Base-by-base conservation (phyloP, 2,113 vertebrate genomes). In the Meriones unguiculatus region DNA sequence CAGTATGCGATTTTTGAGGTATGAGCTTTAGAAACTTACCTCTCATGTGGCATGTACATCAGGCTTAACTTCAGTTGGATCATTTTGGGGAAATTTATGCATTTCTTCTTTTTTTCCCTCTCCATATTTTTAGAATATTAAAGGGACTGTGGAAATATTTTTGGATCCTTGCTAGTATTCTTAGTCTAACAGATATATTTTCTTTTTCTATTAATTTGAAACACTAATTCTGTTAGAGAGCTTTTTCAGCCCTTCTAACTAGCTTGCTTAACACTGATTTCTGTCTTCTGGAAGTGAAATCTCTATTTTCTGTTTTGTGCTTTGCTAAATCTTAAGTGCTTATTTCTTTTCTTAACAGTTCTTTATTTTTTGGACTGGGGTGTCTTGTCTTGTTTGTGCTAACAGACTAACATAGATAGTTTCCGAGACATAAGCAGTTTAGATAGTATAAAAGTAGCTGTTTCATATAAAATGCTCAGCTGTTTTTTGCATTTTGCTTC, bases 1-100 rank as follows among this genome's bases (percentile, higher is more conserved):
- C 98, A 98, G 98, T 98, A 98, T 98, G 98, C 97, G 98, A 98
- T 98, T 98, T 98, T 98, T 98, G 98, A 98, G 98, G 98, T 98
- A 98, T 97, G 98, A 97, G 98, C 97, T 98, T 98, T 97, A 98
- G 98, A 98, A 97, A 98, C 97, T 98, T 98, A 98, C 97, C 98
- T 98, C 98, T 97, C 98, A 96, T 98, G 95, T 98, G 98, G 98
- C 98, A 98, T 98, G 97, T 98, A 97, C 95, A 96, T 97, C 95
- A 98, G 95, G 93, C 94, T 97, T 97, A 96, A 95, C 96, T 97
- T 95, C 87, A 96, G 82, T 97, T 97, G 94, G 95, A 93, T 98
- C 77, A 91, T 96, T 98, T 96, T 28, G 96, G 97, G 97, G 89
- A 97, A 95, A 84, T 94, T 92, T 95, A 89, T 97, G 93, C 95